Base-by-base conservation (phyloP, 2,113 vertebrate genomes). In the Propithecus coquereli region DNA sequence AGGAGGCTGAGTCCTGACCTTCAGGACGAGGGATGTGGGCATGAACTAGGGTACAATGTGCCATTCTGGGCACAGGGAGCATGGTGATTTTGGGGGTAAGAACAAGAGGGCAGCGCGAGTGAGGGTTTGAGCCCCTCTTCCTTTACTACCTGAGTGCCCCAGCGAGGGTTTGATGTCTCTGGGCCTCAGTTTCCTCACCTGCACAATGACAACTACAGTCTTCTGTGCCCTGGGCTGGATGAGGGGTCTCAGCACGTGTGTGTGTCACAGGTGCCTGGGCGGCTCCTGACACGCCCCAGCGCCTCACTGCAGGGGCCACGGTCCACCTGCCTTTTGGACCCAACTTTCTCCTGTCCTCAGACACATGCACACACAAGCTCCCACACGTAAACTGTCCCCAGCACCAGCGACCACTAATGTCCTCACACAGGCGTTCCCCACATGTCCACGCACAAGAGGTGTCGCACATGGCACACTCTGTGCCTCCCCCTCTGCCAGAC, bases 331-430 rank as follows among this genome's bases (percentile, higher is more conserved):
- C 32, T 70, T 43, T 30, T 0, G n/a, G 66, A 47, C 1, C 5
- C 32, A 43, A n/a, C 14, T 74, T 11, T 45, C 12, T 70, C 54
- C 32, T 52, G 12, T 32, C 40, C 90, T 90, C 9, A 45, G 54
- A 77, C 23, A 20, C 23, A n/a, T 22, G 34, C 45, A 18, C 52
- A 45, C 17, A 11, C 13, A 12, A 12, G 54, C 32, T 34, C 3
- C 66, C 52, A 8, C 0, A 2, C 3, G 32, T 45, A 34, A 25
- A 11, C 5, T 1, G 13, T 32, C 27, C 61, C 40, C 2, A 1
- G 80, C 34, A 27, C 16, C 22, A 0, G 14, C 12, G 82, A 47
- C 12, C 81, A 30, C 47, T 27, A 7, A 6, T 12, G 54, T 71
- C n/a, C 65, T 32, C 61, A 20, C 66, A 22, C 11, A 1, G 25